phyloP scores from a whole-genome alignment of 2,888 invertebrate genomes.

The Fabriciana adippe region DNA sequence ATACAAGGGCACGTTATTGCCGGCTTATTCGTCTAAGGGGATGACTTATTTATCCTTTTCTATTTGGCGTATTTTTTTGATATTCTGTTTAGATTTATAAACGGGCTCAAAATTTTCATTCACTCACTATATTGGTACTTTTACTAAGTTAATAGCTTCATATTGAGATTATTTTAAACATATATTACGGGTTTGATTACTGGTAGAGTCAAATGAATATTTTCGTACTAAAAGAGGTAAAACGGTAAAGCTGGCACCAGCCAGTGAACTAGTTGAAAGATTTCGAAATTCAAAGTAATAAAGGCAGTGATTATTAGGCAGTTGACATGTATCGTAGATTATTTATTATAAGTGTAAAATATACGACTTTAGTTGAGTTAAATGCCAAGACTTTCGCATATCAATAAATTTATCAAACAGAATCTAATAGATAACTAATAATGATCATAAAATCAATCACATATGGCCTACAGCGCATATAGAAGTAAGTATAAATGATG shows the following conservation, averaged over 20 bases:
- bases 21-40: conserved; percentile 71
- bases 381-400: conserved; percentile 8
- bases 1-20: conserved; percentile 75
- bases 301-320: too few species aligned
- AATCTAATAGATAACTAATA: conserved; percentile 29
- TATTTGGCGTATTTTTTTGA: conserved; percentile 61
- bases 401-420: conserved; percentile 17
- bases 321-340: too few species aligned
- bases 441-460: conserved; percentile 24
- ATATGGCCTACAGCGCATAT: conserved; percentile 28
- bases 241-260: too few species aligned
- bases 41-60: conserved; percentile 73
- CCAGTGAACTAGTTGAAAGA: too few species aligned
- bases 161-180: too few species aligned
- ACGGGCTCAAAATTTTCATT: too few species aligned
- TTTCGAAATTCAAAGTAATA: too few species aligned
- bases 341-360: not conserved
- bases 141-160: too few species aligned
- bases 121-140: too few species aligned
- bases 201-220: too few species aligned
- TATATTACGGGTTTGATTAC: too few species aligned
- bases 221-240: too few species aligned
- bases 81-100: not conserved
- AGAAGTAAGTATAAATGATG: conserved; percentile 45
- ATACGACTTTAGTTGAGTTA: not conserved